Evolutionary conservation across 2,888 invertebrate genomes (phyloP).

Genomic region (Norana najaformis): DNA sequence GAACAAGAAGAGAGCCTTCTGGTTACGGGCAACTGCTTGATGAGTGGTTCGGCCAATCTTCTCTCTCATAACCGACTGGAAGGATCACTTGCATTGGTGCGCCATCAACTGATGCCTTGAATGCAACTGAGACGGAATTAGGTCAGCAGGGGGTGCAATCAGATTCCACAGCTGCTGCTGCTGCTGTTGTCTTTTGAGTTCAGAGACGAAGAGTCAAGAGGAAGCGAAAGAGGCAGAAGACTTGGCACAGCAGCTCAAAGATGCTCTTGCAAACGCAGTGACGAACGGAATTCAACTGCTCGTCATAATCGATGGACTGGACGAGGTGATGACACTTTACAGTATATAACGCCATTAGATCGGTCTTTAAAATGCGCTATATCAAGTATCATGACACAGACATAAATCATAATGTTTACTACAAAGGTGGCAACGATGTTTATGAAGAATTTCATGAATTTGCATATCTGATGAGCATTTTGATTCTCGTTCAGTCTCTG

Average conservation of each 20-base stretch:
- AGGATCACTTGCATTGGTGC: not conserved
- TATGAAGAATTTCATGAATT: too few species aligned
- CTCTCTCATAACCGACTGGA: not conserved
- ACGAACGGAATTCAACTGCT: slow-evolving; percentile 40
- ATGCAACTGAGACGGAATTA: not conserved
- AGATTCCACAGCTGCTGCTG: too few species aligned
- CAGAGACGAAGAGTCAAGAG: not conserved
- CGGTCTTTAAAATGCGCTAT: too few species aligned
- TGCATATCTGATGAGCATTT: too few species aligned
- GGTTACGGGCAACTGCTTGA: too few species aligned
- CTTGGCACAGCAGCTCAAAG: not conserved
- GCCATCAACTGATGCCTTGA: not conserved
- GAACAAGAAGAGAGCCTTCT: not conserved
- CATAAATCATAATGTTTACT: too few species aligned
- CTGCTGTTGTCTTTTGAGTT: slow-evolving; percentile 33
- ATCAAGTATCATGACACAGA: too few species aligned
- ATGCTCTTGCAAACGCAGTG: slow-evolving; percentile 36
- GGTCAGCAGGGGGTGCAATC: not conserved
- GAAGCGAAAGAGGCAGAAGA: not conserved
- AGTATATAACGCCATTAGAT: too few species aligned
- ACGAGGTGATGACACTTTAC: slow-evolving; percentile 44
- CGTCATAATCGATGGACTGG: slow-evolving; percentile 51
- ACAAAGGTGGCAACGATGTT: too few species aligned
- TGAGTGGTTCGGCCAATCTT: not conserved
- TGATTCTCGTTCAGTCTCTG: too few species aligned